These are phyloP conservation scores for Melanogrammus aeglefinus DNA, from an alignment of 2,797 vertebrate species.

Conservation along the genomic window DNA sequence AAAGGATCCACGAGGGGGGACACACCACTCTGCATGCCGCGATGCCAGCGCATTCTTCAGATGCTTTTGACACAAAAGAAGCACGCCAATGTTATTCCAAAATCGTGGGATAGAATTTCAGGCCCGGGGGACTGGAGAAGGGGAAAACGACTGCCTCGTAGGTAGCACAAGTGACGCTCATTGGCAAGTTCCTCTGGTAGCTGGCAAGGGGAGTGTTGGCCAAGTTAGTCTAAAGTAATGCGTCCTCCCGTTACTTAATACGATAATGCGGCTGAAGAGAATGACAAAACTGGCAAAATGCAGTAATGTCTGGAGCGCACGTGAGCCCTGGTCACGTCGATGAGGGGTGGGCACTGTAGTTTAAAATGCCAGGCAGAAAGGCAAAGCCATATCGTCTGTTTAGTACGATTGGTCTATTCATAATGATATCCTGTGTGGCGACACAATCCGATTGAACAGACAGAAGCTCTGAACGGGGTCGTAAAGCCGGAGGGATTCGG, in stretches of 20 bases:
- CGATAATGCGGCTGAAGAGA: constrained; percentile 25
- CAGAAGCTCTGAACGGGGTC: background rate
- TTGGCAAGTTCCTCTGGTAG: constrained; percentile 21
- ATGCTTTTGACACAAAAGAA: constrained; percentile 60
- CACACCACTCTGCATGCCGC: constrained; percentile 25
- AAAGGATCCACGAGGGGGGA: constrained; percentile 19
- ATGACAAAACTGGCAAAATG: constrained; percentile 23
- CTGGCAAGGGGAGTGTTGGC: constrained; percentile 10
- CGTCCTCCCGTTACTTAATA: constrained; percentile 22
- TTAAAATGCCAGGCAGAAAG: constrained; percentile 14
- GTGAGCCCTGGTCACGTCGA: constrained; percentile 2
- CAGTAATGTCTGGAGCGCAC: constrained; percentile 29
- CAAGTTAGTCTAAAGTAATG: constrained; percentile 9
- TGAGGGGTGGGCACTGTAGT: constrained; percentile 18
- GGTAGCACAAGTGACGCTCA: constrained; percentile 29
- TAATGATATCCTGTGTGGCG: constrained; percentile 5
- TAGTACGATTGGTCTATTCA: background rate
- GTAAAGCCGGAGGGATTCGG: background rate
- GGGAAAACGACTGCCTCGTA: constrained; percentile 32
- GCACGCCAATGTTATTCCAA: constrained; percentile 49
- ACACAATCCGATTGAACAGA: background rate
- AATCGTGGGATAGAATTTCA: constrained; percentile 49
- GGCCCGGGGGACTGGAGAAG: constrained; percentile 20
- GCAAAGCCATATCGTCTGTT: background rate
- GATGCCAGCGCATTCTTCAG: constrained; percentile 58